Base-by-base conservation (phyloP, 2,113 vertebrate genomes). In the Heteronetta atricapilla region DNA sequence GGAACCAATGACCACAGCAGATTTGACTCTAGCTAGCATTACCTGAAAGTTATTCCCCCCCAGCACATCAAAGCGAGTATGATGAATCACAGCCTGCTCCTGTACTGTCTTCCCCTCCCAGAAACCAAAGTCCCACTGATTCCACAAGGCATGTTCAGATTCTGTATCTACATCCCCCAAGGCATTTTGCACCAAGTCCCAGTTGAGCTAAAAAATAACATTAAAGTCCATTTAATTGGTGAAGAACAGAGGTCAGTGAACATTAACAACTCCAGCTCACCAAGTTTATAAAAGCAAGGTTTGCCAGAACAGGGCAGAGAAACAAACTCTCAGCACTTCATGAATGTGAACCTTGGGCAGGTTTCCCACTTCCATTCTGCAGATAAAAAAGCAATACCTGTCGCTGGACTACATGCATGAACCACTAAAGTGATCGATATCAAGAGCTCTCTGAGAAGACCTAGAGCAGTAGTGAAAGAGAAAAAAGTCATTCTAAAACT, bases 341-440 rank as follows among this genome's bases (percentile, higher is more conserved):
- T 3, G 4, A 10, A 12, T 0, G 2, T 1, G 16, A 86, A 55
- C 22, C 36, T 36, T 5, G 10, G 26, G 28, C 50, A 59, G 13
- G 42, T 14, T 67, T 82, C 74, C 7, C 36, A 14, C 11, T 66
- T 79, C 21, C 15, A 1, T n/a, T 67, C 12, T 68, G 38, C 73
- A 82, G 83, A 15, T 25, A 28, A 26, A 34, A 64, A 90, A 50
- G 62, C 42, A 80, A 11, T 6, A 22, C 19, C 5, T 53, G 6
- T 48, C n/a, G 12, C 36, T 18, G 36, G 29, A 66, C 20, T 36
- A 55, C 63, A 0, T 38, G 40, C 25, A 66, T 6, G 10, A 5
- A 52, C 11, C 23, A 50, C 13, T 46, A 29, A 60, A 31, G 5
- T 2, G 5, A 56, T 60, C 75, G 31, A 38, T 23, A 28, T 14